Conservation (phyloP, 2,888 invertebrate species). For the Nephrotoma flavescens region DNA sequence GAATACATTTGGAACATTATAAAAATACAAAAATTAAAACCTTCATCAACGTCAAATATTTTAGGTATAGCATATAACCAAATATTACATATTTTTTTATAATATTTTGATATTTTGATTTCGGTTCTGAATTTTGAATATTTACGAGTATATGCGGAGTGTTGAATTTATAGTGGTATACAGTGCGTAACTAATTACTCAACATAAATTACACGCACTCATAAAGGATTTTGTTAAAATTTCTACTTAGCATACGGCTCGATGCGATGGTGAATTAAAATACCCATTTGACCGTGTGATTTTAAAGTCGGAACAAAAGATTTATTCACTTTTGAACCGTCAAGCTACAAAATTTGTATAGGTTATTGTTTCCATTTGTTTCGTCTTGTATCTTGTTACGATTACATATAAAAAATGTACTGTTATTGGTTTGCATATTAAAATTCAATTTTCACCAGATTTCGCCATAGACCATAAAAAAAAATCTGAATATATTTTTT, state of each 20-base stretch:
- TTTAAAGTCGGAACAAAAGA: not conserved
- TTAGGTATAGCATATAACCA: not conserved
- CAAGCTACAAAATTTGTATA: not conserved
- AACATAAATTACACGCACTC: not conserved
- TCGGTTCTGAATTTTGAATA: not conserved
- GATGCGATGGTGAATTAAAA: not conserved
- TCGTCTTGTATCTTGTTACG: not conserved
- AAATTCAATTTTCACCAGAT: not conserved
- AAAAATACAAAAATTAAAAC: not conserved
- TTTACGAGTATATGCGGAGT: not conserved
- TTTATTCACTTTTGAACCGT: not conserved
- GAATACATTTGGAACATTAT: not conserved
- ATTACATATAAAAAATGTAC: not conserved
- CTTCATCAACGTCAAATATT: not conserved
- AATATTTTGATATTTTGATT: not conserved
- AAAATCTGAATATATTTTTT: not conserved
- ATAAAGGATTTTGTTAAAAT: too few relatives aligned
- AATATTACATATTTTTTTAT: not conserved
- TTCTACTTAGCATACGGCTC: not conserved
- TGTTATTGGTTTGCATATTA: not conserved
- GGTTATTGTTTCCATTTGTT: not conserved
- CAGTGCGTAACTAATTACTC: not conserved
- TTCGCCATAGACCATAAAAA: not conserved
- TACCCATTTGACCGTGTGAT: not conserved
- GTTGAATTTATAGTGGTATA: not conserved